Evolutionary conservation across 1,140 invertebrate species (phyloP), one percentile per base, ranked within the genome.

Genomic region (Idris sp.): DNA sequence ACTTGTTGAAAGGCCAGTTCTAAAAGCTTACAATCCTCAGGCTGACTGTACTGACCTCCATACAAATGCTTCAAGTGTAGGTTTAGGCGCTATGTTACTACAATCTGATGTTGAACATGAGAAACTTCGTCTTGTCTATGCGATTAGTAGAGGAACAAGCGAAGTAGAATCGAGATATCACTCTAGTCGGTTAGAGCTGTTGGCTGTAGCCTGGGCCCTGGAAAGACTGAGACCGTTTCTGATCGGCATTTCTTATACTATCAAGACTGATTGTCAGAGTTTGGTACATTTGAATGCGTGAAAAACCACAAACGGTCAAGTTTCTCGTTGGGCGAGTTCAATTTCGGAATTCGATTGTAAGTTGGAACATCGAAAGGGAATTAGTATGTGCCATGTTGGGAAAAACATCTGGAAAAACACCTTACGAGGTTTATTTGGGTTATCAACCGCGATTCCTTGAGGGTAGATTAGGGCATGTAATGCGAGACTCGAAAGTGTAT

Each of bases 151-250:
- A 35, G 28, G 59, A 6, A 78, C 69, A 2, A 69, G 46, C 8
- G 56, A 69, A 4, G 15, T 26, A 7, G 78, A 80, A 62, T 30
- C 13, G 0, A 64, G 64, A 8, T 81, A 80, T 43, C 75, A 78
- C 54, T 75, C 71, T 1, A 54, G 40, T 33, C 62, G 76, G 38
- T 38, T 79, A 26, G 78, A 81, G 41, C 36, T 75, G 13, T 11
- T 81, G 36, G 78, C 71, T 0, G 51, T 76, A 11, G 68, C 54
- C 10, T 59, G 49, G 61, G 31, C 68, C 0, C 10, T 73, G 6
- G 16, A 48, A 10, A 36, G 71, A 13, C 56, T 74, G 18, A 13
- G 53, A 13, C 3, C 8, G 7, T 74, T 69, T 26, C 13, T 75
- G 5, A 51, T 68, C 18, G 44, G 36, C 18, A 13, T 74, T 4